These are phyloP conservation scores for Alviniconcha marisindica DNA, from an alignment of 1,140 invertebrate genomes.

Conservation along the genomic window DNA sequence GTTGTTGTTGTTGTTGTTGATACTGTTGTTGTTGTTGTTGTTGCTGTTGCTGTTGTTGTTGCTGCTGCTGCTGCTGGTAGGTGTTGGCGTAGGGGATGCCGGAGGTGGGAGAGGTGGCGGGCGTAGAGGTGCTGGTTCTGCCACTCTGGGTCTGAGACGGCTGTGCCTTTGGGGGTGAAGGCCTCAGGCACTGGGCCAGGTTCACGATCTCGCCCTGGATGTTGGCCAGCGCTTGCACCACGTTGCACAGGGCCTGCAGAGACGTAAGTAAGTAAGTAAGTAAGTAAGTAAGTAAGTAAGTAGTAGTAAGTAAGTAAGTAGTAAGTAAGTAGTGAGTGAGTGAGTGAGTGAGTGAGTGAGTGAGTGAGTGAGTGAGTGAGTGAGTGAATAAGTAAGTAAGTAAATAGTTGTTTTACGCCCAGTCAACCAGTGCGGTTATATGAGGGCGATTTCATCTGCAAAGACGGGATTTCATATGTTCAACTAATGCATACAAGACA, in stretches of 20 bases:
- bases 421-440: too few species aligned
- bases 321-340: too few species aligned
- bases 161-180: slow-evolving; percentile 44
- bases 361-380: too few species aligned
- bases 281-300: too few species aligned
- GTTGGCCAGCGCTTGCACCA: slow-evolving; percentile 72
- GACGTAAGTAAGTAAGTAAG: too few species aligned
- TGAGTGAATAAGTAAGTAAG: too few species aligned
- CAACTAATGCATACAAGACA: too few species aligned
- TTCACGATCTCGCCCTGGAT: slow-evolving; percentile 74
- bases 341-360: too few species aligned
- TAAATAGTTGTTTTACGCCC: too few species aligned
- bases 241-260: slow-evolving; percentile 69
- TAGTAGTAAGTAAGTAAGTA: too few species aligned
- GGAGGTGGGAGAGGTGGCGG: slow-evolving; percentile 32
- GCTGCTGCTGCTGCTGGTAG: slow-evolving; percentile 4
- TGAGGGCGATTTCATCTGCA: too few species aligned
- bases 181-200: slow-evolving; percentile 68
- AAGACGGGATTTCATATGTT: too few species aligned
- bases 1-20: slow-evolving; percentile 19
- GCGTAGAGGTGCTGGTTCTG: neutral
- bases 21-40: slow-evolving; percentile 15
- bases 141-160: slow-evolving; percentile 57
- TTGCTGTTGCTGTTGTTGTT: neutral
- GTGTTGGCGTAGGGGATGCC: slow-evolving; percentile 6